Base-by-base conservation (phyloP, 2,113 vertebrate species). In the Calcarius ornatus region DNA sequence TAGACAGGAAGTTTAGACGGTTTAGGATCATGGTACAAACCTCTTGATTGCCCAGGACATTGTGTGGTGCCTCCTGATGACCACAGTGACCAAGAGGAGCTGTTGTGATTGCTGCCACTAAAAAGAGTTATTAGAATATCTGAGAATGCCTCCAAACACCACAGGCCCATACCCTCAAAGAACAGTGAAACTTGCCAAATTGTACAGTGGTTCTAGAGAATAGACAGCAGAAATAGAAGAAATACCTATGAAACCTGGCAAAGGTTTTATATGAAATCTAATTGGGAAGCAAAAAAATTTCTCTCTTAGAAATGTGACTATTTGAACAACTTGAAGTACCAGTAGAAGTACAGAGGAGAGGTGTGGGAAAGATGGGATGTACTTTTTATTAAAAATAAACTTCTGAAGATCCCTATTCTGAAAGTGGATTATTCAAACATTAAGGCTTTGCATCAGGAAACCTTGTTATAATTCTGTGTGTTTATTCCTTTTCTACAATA, bases 281-380 rank as follows among this genome's bases (percentile, higher is more conserved):
- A 81, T 86, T 37, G 12, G 38, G 78, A 82, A 92, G 51, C 35
- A 25, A 47, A 45, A 76, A 4, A 13, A 10, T 54, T 47, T 76
- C n/a, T 89, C 28, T 94, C 60, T 77, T 50, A 75, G 73, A 56
- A 56, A 57, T 47, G n/a, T 93, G 61, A 31, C 92, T 96, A 40
- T 77, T 77, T 96, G 83, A 84, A 95, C 87, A 94, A 72, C 73
- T 90, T 91, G 77, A 92, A 89, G 65, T 86, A 68, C 47, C 85
- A 76, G 12, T 18, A 2, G 73, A 77, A 84, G 33, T 64, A 91
- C 61, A 45, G 33, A 79, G 60, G 25, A 43, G 17, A 42, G 14
- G 3, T 56, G 12, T 82, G 42, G 54, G 88, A 66, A 90, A 63
- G 88, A 80, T 48, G 63, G 37, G n/a, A 56, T 71, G 76, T 48